Base-by-base conservation (phyloP, 1,140 invertebrate species). In the Ridgeia piscesae region DNA sequence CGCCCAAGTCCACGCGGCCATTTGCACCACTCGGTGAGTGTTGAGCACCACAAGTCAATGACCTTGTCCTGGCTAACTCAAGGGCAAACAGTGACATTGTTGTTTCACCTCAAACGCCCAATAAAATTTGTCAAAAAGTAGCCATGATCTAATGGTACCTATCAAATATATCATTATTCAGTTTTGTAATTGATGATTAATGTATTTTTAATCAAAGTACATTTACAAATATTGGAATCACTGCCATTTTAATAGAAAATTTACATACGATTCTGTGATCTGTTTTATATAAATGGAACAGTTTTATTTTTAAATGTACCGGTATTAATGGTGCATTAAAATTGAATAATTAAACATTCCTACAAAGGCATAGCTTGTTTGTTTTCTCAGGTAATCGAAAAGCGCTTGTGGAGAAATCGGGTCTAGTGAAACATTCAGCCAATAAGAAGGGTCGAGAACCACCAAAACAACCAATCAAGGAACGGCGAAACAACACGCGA, bases 341-440 rank as follows among this genome's bases (percentile, higher is more conserved):
- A 77, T 21, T 77, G 58, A 77, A 4, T 77, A 8, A 77, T 77
- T 77, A 77, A 77, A 77, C 11, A 27, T 77, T 77, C 27, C 17
- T 77, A 27, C 27, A 77, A 21, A 77, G 58, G 27, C 6, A 77
- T 77, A 77, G 17, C 58, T 77, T 2, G 58, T 77, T 77, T 77
- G 27, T 88, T 92, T 91, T 33, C n/a, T n/a, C 94, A 95, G 97
- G 98, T 58, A 95, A 95, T 89, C 97, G 98, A 91, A 97, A 98
- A 94, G 98, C 98, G 34, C 96, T 98, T 6, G 98, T 98, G 31
- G 98, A 99, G 95, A 97, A 98, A 94, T 98, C 98, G 34, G 97
- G 98, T 27, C 96, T 99, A 14, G 99, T 99, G 92, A 98, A 98
- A 94, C 98, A 99, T 96, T 94, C 95, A 34, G 94, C 94, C 8